Conservation (phyloP, 2,888 invertebrate species). For the Syrphus vitripennis region DNA sequence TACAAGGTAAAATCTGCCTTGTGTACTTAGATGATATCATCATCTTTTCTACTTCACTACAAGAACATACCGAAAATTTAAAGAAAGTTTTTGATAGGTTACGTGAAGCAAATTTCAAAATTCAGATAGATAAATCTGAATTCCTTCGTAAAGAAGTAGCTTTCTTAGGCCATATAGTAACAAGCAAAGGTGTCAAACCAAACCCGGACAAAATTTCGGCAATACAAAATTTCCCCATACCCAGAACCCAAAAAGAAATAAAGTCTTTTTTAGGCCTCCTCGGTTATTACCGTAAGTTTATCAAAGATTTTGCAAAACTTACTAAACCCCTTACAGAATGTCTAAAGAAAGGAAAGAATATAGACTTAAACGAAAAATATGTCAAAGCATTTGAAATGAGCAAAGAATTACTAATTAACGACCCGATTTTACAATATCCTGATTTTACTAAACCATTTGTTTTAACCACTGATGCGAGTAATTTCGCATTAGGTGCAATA, state of each 20-base stretch:
- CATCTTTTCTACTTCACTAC: too few relatives aligned
- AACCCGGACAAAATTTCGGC: neutral
- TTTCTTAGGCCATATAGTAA: neutral
- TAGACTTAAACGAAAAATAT: too few relatives aligned
- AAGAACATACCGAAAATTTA: neutral
- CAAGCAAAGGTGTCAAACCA: neutral
- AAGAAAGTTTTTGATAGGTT: neutral
- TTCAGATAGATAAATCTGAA: too few relatives aligned
- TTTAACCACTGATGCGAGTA: neutral
- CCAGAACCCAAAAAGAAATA: neutral
- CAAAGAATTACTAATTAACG: neutral
- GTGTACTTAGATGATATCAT: too few relatives aligned
- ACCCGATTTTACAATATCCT: neutral
- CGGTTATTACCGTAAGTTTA: too few relatives aligned
- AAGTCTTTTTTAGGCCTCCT: too few relatives aligned
- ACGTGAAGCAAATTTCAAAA: neutral
- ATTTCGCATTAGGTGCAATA: neutral
- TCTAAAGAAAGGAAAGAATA: too few relatives aligned
- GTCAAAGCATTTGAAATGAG: too few relatives aligned
- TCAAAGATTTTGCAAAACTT: too few relatives aligned
- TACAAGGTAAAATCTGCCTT: neutral
- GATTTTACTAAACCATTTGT: neutral
- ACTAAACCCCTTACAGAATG: neutral
- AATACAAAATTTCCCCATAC: neutral
- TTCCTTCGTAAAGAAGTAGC: neutral